Conservation (phyloP, 2,113 vertebrate genomes). For the Hippocampus barbouri region DNA sequence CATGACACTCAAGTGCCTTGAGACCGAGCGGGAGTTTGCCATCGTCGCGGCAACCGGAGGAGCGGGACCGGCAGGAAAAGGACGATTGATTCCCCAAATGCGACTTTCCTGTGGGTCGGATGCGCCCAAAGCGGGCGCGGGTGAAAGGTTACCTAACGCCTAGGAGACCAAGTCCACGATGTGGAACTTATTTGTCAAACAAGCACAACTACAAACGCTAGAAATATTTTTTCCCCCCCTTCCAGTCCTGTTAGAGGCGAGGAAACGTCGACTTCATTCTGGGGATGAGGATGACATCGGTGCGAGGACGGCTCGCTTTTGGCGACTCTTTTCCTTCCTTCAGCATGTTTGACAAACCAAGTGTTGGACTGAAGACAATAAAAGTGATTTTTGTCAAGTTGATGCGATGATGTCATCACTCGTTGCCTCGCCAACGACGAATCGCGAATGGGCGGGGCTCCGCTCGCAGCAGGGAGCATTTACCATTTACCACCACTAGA, state of each 20-base stretch:
- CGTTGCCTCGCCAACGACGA: neutral
- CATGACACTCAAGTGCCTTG: constrained; percentile 13
- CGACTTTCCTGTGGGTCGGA: neutral
- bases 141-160: no score
- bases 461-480: neutral
- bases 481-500: neutral
- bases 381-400: constrained; percentile 1
- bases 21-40: neutral
- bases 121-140: neutral
- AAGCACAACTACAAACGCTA: neutral
- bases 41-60: neutral
- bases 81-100: neutral
- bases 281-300: neutral
- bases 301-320: neutral
- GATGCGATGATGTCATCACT: neutral
- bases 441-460: neutral
- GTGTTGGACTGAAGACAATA: neutral
- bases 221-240: neutral
- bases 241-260: neutral
- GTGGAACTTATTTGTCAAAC: constrained; percentile 2
- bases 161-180: neutral
- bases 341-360: constrained; percentile 3
- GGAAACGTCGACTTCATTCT: neutral
- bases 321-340: neutral
- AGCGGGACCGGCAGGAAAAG: neutral